A percentile compares a stretch with the other conserved stretches of the same genome.
phyloP scores from a whole-genome alignment of 1,140 invertebrate genomes.

The Atta colombica region DNA sequence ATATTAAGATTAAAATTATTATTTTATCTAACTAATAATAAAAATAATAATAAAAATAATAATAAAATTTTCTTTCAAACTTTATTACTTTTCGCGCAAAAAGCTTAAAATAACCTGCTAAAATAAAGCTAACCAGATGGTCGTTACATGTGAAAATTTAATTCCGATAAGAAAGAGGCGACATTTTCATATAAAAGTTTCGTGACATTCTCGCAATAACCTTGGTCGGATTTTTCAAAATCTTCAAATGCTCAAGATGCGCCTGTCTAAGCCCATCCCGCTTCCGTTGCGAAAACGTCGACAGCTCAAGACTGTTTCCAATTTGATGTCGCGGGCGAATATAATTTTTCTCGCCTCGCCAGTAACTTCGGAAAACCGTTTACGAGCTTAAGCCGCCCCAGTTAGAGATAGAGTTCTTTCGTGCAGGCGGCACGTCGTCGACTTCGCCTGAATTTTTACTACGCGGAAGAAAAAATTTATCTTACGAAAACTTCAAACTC shows the following conservation, averaged over 20 bases:
- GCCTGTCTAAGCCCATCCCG: constrained; percentile 17
- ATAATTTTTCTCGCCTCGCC: constrained; percentile 61
- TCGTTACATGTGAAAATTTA: constrained; percentile 22
- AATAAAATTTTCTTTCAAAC: background rate
- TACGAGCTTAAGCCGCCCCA: constrained; percentile 56
- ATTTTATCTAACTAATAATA: background rate
- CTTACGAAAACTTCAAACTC: constrained; percentile 26
- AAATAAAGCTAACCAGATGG: constrained; percentile 35
- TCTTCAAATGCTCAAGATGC: constrained; percentile 34
- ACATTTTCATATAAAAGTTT: constrained; percentile 64
- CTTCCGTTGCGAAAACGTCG: constrained; percentile 37
- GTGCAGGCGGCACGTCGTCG: constrained; percentile 29
- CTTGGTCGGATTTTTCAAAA: constrained; percentile 53
- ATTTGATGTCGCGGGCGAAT: constrained; percentile 59
- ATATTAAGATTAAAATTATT: background rate
- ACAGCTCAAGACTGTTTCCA: constrained; percentile 59
- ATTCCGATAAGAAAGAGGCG: constrained; percentile 44
- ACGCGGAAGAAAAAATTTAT: constrained; percentile 38
- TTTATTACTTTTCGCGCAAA: background rate
- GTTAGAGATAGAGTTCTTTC: constrained; percentile 62
- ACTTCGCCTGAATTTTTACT: constrained; percentile 45
- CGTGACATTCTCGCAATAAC: constrained; percentile 49
- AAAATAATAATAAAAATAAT: background rate
- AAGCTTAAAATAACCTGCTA: constrained; percentile 9
- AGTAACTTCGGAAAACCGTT: constrained; percentile 55